Evolutionary conservation across 2,797 vertebrate species (phyloP), one percentile per base, ranked within the genome.

Genomic region (Takifugu ocellatus): DNA sequence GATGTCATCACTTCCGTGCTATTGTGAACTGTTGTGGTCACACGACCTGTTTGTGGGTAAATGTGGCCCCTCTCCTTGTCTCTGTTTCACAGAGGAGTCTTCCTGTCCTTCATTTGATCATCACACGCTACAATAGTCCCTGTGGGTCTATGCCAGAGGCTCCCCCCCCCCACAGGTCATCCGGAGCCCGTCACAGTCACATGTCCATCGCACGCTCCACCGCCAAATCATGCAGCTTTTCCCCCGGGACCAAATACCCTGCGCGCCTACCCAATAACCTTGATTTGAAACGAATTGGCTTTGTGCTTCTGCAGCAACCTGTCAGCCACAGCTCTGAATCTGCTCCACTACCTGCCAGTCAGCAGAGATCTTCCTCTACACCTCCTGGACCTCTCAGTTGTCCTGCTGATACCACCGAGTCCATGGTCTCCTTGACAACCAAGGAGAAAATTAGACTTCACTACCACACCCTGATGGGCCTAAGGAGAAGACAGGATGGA

Each of bases 31-130:
- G 5, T 4, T 44, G 12, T 46, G 45, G 17, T 44, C 43, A 44
- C 43, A 17, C 17, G 43, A 44, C 43, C 43, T 44, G 45, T 7
- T 6, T 5, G 2, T 43, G 42, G 31, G 31, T 33, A 10, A 33
- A 2, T 7, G 15, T n/a, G 14, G 12, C 15, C 1, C 16, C 43
- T 44, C 16, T n/a, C 43, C n/a, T 9, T 17, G 43, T 36, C 16
- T 8, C 16, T 8, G 1, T 45, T 16, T 17, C 53, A n/a, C 79
- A 91, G 90, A 71, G 83, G 70, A 92, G 90, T 71, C 84, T 92
- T 45, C 88, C 88, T 15, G 25, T 82, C 39, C 86, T 92, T 60
- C 66, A 72, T 12, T 59, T 60, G 0, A 56, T 63, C 7, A 68
- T 89, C 51, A 69, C 58, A 26, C 49, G 51, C 9, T 70, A 74